A percentile compares a stretch with the other conserved stretches of the same genome.
phyloP scores from a whole-genome alignment of 2,113 vertebrate genomes.

The Australoheros scitulus region DNA sequence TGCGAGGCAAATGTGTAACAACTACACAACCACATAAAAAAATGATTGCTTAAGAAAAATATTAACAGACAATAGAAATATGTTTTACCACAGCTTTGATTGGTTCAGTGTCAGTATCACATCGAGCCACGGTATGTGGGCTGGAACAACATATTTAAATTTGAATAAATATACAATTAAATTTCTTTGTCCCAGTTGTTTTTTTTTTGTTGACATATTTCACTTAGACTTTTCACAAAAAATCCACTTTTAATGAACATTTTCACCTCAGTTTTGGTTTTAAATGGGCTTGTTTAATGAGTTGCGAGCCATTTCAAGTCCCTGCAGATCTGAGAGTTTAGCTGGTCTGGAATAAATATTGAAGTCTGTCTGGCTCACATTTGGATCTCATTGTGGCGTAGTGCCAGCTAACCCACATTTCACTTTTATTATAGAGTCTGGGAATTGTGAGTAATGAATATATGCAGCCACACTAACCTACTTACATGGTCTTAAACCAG shows the following conservation, averaged over 20 bases:
- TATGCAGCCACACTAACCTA: slow-evolving; percentile 20
- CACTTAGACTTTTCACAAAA: background rate
- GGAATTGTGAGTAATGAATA: slow-evolving; percentile 27
- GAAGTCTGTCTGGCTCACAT: slow-evolving; percentile 54
- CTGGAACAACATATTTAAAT: background rate
- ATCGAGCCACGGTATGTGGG: background rate
- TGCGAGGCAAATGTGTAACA: background rate
- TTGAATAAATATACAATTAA: slow-evolving; percentile 2
- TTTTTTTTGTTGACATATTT: background rate
- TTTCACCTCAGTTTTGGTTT: background rate
- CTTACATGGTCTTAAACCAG: slow-evolving; percentile 10
- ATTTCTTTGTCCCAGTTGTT: background rate
- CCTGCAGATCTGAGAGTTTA: slow-evolving; percentile 19
- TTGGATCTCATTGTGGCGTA: slow-evolving; percentile 10
- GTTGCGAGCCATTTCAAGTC: background rate
- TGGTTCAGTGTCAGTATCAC: background rate
- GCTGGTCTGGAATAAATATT: slow-evolving; percentile 53
- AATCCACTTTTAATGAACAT: background rate
- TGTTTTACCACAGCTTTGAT: background rate
- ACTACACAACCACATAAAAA: background rate
- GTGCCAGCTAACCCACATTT: slow-evolving; percentile 49
- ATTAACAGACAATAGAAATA: background rate
- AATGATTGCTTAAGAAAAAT: background rate
- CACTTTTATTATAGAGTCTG: slow-evolving; percentile 37
- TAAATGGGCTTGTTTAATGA: background rate